phyloP scores from a whole-genome alignment of 1,140 invertebrate genomes.

The Panagrolaimus sp. region DNA sequence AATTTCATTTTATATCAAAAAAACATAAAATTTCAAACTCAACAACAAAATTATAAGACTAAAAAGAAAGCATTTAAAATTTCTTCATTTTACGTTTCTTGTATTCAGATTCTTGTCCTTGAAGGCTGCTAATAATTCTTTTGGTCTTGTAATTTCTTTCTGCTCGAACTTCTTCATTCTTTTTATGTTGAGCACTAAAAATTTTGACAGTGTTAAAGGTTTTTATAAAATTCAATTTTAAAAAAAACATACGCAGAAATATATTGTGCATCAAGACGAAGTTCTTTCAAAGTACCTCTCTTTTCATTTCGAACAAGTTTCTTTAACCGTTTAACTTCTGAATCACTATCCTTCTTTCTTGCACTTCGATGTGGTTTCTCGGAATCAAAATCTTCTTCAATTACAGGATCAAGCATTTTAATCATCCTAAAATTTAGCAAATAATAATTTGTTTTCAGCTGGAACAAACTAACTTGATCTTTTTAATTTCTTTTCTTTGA shows the following conservation, averaged over 20 bases:
- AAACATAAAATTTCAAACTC: neutral
- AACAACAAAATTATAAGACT: slow-evolving; percentile 1
- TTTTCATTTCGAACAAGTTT: slow-evolving; percentile 10
- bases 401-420: slow-evolving; percentile 6
- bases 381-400: slow-evolving; percentile 4
- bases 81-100: slow-evolving; percentile 17
- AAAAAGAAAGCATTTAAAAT: neutral
- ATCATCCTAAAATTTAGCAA: neutral
- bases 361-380: neutral
- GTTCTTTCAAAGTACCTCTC: slow-evolving; percentile 8
- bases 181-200: neutral
- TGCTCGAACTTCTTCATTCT: neutral
- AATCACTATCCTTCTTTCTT: neutral
- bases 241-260: neutral
- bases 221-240: too few relatives aligned
- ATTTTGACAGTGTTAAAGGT: too few relatives aligned
- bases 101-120: slow-evolving; percentile 5
- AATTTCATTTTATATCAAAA: too few relatives aligned
- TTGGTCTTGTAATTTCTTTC: slow-evolving; percentile 12
- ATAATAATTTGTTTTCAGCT: neutral
- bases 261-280: neutral
- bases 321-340: neutral
- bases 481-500: slow-evolving; percentile 5
- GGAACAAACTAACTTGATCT: slow-evolving; percentile 7
- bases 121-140: neutral